phyloP scores from a whole-genome alignment of 2,888 invertebrate genomes.

The Catocala nupta region DNA sequence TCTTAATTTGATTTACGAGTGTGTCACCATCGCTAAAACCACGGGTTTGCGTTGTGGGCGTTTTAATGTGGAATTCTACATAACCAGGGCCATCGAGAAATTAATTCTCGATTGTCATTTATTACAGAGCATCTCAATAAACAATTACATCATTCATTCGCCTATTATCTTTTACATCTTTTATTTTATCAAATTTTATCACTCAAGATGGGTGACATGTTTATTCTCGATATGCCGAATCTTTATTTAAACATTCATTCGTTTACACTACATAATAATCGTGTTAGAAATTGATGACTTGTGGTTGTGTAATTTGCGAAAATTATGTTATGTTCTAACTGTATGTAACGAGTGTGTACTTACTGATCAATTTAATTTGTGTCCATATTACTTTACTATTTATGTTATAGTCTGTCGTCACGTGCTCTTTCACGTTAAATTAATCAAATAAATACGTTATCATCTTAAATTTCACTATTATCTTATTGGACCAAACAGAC shows the following conservation, averaged over 20 bases:
- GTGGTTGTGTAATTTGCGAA: constrained; percentile 15
- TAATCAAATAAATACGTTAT: constrained; percentile 51
- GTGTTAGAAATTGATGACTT: neutral
- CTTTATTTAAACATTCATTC: neutral
- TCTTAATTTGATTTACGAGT: constrained; percentile 50
- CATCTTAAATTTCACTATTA: constrained; percentile 54
- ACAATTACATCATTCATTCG: constrained; percentile 12
- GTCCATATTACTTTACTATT: constrained; percentile 51
- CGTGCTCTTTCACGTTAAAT: constrained; percentile 63
- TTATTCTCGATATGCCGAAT: neutral
- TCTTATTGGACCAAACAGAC: constrained; percentile 34
- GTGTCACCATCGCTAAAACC: constrained; percentile 38
- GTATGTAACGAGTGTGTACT: constrained; percentile 32
- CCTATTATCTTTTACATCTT: constrained; percentile 4
- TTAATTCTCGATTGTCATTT: constrained; percentile 36
- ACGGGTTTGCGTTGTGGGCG: constrained; percentile 39
- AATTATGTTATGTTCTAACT: constrained; percentile 2
- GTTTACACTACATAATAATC: neutral
- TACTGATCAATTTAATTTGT: constrained; percentile 33
- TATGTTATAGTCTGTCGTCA: constrained; percentile 58
- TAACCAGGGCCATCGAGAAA: constrained; percentile 34
- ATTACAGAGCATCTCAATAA: constrained; percentile 15
- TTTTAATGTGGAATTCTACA: constrained; percentile 25
- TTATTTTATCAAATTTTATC: constrained; percentile 15
- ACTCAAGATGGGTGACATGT: neutral